phyloP scores from a whole-genome alignment of 37 sponge, comb jelly and placozoan species.

The Amphimedon queenslandica region DNA sequence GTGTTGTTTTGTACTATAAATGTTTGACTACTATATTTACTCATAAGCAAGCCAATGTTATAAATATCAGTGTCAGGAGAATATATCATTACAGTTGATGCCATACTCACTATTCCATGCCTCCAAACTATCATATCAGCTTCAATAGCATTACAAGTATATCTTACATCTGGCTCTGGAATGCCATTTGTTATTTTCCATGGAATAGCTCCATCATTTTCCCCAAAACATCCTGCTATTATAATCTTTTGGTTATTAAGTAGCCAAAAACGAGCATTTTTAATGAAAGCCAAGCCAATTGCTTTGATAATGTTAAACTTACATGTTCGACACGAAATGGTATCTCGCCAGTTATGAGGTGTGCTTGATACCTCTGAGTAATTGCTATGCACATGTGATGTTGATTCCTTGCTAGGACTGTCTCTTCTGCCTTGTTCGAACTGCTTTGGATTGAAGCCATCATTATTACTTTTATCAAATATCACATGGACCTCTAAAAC shows the following conservation, averaged over 20 bases:
- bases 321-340: constrained; percentile 20
- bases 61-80: constrained; percentile 35
- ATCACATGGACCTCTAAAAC: constrained; percentile 25
- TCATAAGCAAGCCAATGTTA: constrained; percentile 7
- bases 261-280: neutral
- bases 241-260: neutral
- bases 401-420: neutral
- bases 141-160: constrained; percentile 4
- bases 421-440: constrained; percentile 18
- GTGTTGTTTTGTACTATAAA: constrained; percentile 4
- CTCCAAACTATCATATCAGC: constrained; percentile 18
- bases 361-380: neutral
- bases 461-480: constrained; percentile 12
- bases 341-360: constrained; percentile 10
- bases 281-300: neutral
- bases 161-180: neutral
- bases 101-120: neutral
- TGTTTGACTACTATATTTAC: neutral
- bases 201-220: neutral
- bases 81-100: constrained; percentile 1
- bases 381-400: neutral
- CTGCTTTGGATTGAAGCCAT: constrained; percentile 14
- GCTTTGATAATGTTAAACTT: constrained; percentile 3
- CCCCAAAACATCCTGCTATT: neutral
- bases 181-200: neutral